These are phyloP conservation scores for Telmatochromis sp. DNA, from an alignment of 2,113 vertebrate genomes.

Conservation along the genomic window DNA sequence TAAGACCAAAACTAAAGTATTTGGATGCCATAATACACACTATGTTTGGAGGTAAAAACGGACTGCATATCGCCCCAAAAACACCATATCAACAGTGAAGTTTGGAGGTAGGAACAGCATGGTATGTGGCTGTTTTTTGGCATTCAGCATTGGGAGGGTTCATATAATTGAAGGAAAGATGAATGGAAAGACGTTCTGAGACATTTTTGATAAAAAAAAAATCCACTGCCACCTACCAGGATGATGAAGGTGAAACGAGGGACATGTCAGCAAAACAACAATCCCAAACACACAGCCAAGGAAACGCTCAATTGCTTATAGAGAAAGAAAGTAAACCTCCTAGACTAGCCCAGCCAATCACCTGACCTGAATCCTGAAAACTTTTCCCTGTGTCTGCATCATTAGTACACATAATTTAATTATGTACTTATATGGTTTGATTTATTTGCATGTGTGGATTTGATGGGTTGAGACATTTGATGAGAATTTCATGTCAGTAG, in stretches of 20 bases:
- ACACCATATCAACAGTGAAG: background rate
- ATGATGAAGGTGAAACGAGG: background rate
- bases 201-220: background rate
- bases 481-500: background rate
- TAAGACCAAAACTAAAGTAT: background rate
- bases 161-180: background rate
- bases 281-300: background rate
- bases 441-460: background rate
- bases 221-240: background rate
- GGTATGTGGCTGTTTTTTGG: background rate
- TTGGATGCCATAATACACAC: background rate
- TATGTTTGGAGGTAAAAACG: background rate
- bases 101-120: background rate
- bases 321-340: background rate
- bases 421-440: background rate
- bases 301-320: background rate
- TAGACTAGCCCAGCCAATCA: background rate
- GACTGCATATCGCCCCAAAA: background rate
- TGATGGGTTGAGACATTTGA: background rate
- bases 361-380: background rate
- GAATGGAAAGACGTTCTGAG: background rate
- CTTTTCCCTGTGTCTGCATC: background rate
- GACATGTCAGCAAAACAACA: background rate
- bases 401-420: background rate
- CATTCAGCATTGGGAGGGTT: background rate